Percentiles rank a stretch among this genome's conserved stretches.
Evolutionary conservation across 2,113 vertebrate species (phyloP).

Genomic region (Halcyon malimbica): DNA sequence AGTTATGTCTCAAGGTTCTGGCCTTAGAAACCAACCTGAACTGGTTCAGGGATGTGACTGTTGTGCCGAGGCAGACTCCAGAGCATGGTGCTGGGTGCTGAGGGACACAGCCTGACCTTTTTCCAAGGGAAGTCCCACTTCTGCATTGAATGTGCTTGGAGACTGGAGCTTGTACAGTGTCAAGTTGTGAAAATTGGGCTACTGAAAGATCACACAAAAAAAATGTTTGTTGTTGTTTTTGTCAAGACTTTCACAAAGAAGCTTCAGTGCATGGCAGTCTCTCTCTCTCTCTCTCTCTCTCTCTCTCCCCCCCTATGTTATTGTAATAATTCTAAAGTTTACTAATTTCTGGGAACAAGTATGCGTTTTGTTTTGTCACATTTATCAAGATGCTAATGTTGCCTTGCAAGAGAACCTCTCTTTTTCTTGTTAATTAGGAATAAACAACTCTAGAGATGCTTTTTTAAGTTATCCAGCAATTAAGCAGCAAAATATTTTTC

Average conservation of each 20-base stretch:
- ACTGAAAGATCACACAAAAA: background rate
- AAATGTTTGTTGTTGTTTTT: background rate
- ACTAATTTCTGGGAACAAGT: background rate
- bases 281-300: background rate
- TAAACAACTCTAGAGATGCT: background rate
- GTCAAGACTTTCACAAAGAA: background rate
- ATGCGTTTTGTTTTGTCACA: background rate
- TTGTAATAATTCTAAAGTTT: background rate
- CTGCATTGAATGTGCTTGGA: background rate
- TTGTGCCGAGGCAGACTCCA: background rate
- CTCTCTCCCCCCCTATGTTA: background rate
- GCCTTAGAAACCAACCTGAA: background rate
- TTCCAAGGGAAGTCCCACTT: background rate
- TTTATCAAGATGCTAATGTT: background rate
- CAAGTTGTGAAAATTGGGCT: background rate
- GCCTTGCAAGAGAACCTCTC: background rate
- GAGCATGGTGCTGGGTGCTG: background rate
- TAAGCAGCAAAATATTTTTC: background rate
- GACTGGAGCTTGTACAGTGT: background rate
- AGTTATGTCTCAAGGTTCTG: background rate
- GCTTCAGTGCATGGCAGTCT: background rate
- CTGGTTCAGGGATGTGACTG: background rate
- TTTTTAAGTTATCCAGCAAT: background rate
- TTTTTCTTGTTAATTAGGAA: constrained; percentile 20
- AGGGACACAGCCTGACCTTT: background rate